Percentiles rank a stretch among this genome's conserved stretches.
phyloP scores from a whole-genome alignment of 1,140 invertebrate genomes.

The Cyrtorhinus lividipennis region DNA sequence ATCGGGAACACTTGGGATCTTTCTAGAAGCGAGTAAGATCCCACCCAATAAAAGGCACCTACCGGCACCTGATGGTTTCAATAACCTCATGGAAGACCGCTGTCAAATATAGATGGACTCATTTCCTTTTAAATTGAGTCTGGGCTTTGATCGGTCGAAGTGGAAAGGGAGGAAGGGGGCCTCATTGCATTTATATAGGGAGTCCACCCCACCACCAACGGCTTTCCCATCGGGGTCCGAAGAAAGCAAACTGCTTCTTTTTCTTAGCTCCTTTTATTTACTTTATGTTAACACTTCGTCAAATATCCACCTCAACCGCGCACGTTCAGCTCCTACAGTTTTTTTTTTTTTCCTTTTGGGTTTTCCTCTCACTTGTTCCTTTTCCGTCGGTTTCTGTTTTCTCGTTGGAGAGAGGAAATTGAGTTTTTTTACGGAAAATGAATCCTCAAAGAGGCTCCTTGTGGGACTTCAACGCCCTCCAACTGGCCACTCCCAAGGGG shows the following conservation, averaged over 20 bases:
- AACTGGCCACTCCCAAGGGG: no score
- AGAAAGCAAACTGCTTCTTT: not conserved
- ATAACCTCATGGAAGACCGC: slow-evolving; percentile 9
- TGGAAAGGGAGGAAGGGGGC: not conserved
- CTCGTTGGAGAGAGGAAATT: no score
- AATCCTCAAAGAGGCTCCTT: no score
- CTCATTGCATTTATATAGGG: slow-evolving; percentile 15
- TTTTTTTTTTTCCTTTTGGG: no score
- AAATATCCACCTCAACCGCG: not conserved
- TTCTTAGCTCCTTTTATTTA: not conserved
- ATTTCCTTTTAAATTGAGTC: slow-evolving; percentile 16
- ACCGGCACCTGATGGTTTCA: slow-evolving; percentile 7
- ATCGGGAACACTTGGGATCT: no score
- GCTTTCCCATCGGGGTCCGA: not conserved
- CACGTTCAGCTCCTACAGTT: no score
- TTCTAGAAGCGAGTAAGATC: not conserved
- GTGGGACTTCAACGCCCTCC: no score
- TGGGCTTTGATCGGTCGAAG: slow-evolving; percentile 9
- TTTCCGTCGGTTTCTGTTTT: no score
- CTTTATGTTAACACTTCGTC: slow-evolving; percentile 8
- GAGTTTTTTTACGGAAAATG: no score
- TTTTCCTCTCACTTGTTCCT: no score
- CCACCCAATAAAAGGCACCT: not conserved
- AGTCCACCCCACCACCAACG: not conserved
- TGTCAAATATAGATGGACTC: slow-evolving; percentile 17